phyloP scores from a whole-genome alignment of 2,888 invertebrate species.

The Drosophila meridiana region DNA sequence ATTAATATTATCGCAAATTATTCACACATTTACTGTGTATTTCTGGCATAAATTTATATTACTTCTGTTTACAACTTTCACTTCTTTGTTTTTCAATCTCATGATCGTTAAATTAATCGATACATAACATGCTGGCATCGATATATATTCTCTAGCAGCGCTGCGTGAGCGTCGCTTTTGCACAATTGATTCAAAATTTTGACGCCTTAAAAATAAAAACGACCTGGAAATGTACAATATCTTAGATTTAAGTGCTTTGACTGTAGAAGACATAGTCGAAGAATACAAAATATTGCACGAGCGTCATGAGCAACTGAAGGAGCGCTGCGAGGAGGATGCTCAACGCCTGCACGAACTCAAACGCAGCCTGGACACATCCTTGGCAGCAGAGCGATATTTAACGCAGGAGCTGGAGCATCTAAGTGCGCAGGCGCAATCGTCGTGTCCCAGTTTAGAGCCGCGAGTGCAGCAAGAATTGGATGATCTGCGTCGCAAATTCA shows the following conservation, averaged over 20 bases:
- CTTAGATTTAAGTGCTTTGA: conserved; percentile 67
- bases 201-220: conserved; percentile 11
- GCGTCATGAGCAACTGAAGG: conserved; percentile 70
- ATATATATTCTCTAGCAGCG: conserved; percentile 4
- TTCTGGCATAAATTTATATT: no score
- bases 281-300: conserved; percentile 80
- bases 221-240: conserved; percentile 57
- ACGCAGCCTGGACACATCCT: conserved; percentile 81
- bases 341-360: conserved; percentile 83
- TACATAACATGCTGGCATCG: conserved; percentile 1
- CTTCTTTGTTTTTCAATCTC: no score
- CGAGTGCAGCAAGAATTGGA: conserved; percentile 64
- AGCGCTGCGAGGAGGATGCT: conserved; percentile 74
- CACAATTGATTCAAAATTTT: conserved; percentile 44
- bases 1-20: no score
- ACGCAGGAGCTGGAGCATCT: conserved; percentile 82
- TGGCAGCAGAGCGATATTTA: conserved; percentile 80
- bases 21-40: no score
- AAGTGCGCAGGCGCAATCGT: conserved; percentile 40
- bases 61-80: no score
- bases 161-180: conserved; percentile 39
- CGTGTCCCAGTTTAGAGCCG: conserved; percentile 22
- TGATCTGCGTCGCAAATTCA: conserved; percentile 69
- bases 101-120: neutral
- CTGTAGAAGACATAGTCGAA: conserved; percentile 81